These are phyloP conservation scores for Sinella curviseta DNA, from an alignment of 1,140 invertebrate genomes.

Conservation along the genomic window DNA sequence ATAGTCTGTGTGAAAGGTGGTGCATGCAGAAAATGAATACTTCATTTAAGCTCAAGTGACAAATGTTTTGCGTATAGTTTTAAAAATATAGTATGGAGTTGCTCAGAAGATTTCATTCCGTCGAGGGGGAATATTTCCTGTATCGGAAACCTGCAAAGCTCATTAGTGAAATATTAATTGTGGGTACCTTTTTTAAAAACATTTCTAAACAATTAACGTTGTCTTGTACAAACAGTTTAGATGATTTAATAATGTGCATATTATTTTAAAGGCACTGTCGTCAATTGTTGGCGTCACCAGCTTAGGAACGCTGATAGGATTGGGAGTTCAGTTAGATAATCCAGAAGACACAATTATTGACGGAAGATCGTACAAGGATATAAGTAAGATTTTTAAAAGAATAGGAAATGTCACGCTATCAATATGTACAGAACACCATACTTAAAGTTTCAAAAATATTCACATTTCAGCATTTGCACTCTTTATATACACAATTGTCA, in stretches of 20 bases:
- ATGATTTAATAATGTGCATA: neutral
- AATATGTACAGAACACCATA: too few species aligned
- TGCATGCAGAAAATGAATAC: too few species aligned
- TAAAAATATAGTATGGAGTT: too few species aligned
- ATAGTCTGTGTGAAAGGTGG: too few species aligned
- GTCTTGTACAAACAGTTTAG: neutral
- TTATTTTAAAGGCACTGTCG: neutral
- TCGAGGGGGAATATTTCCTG: neutral
- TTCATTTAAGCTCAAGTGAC: too few species aligned
- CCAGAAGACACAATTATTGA: too few species aligned
- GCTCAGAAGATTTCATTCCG: neutral
- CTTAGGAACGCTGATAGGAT: neutral
- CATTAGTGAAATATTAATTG: slow-evolving; percentile 10
- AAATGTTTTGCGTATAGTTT: too few species aligned
- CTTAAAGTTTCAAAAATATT: neutral
- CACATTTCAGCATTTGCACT: neutral
- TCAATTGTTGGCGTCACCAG: neutral
- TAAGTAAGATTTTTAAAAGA: too few species aligned
- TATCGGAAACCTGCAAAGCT: neutral
- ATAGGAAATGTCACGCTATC: too few species aligned
- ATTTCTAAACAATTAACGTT: too few species aligned
- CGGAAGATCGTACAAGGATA: neutral
- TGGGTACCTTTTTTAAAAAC: neutral
- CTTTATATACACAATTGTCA: neutral
- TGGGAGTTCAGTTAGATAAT: neutral